Percentiles rank a stretch among this genome's conserved stretches.
Evolutionary conservation across 2,888 invertebrate species (phyloP).

Genomic region (Mythimna loreyi): DNA sequence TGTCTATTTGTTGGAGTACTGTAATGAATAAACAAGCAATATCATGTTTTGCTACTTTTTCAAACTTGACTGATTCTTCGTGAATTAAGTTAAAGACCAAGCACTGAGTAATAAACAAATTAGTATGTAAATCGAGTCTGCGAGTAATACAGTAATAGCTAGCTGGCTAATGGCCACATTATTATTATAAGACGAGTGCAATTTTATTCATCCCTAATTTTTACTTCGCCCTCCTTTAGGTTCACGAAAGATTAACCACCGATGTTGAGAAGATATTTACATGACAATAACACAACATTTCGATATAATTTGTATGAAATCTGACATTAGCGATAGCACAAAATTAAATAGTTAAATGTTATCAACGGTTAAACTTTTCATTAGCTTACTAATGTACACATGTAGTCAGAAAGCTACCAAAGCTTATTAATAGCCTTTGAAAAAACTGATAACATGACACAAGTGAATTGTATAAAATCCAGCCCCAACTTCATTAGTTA

Average conservation of each 20-base stretch:
- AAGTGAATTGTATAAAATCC: neutral
- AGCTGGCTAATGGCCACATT: slow-evolving; percentile 80
- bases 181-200: slow-evolving; percentile 84
- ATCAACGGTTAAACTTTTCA: neutral
- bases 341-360: neutral
- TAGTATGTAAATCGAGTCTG: slow-evolving; percentile 56
- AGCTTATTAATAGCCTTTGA: neutral
- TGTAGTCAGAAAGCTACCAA: no score
- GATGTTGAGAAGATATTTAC: slow-evolving; percentile 74
- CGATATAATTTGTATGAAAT: slow-evolving; percentile 20
- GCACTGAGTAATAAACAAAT: slow-evolving; percentile 32
- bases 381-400: no score
- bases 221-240: slow-evolving; percentile 80
- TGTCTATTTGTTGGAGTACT: no score
- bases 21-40: no score
- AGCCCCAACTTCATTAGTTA: neutral
- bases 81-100: neutral
- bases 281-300: slow-evolving; percentile 72
- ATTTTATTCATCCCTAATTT: slow-evolving; percentile 84
- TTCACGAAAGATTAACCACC: slow-evolving; percentile 89
- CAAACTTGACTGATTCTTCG: neutral
- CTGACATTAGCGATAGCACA: neutral
- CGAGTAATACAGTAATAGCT: slow-evolving; percentile 47
- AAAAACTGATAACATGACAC: neutral
- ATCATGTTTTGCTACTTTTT: neutral